phyloP scores from a whole-genome alignment of 2,797 vertebrate genomes.

The Loriculus beryllinus region DNA sequence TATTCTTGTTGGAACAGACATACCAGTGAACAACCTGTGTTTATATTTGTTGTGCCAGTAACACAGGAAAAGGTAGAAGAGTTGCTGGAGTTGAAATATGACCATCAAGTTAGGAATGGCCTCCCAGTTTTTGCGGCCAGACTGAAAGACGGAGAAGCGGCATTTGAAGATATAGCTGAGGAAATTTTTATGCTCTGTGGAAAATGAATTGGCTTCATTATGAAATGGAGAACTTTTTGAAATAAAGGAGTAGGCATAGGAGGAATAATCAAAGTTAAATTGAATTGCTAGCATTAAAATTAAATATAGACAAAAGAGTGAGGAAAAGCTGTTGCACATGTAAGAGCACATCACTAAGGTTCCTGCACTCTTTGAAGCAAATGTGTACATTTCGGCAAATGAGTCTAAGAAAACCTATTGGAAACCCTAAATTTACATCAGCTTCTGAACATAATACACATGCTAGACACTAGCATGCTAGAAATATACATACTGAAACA shows the following conservation, averaged over 20 bases:
- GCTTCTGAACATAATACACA: background rate
- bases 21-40: background rate
- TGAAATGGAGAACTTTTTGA: background rate
- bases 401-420: background rate
- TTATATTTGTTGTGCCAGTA: background rate
- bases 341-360: background rate
- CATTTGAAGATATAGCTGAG: background rate
- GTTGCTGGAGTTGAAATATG: background rate
- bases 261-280: background rate
- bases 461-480: background rate
- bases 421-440: background rate
- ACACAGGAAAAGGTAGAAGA: background rate
- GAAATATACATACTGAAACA: background rate
- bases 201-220: background rate
- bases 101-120: background rate
- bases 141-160: background rate
- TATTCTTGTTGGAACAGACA: background rate
- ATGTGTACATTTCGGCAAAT: background rate
- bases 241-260: background rate
- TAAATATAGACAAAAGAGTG: background rate
- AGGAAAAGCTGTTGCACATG: background rate
- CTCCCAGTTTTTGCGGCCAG: background rate
- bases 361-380: background rate
- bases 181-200: background rate
- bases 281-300: background rate